Evolutionary conservation across 2,797 vertebrate species (phyloP).

Genomic region (Squalus acanthias): DNA sequence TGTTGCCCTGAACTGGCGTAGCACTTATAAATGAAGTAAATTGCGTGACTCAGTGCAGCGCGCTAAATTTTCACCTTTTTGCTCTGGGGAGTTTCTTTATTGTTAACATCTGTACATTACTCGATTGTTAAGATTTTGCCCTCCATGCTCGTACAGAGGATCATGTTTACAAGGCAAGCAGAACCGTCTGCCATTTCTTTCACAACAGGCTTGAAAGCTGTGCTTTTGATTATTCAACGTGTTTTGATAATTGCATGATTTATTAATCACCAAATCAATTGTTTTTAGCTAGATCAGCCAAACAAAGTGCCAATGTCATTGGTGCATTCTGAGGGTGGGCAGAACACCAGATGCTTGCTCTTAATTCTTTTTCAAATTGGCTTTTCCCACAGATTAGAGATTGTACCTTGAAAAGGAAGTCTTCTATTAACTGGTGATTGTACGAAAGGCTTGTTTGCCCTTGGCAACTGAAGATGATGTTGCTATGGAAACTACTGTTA

Average conservation of each 20-base stretch:
- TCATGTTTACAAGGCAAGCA: constrained; percentile 9
- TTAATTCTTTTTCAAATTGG: constrained; percentile 35
- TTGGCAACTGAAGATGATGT: constrained; percentile 79
- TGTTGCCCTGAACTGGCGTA: not conserved
- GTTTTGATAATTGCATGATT: constrained; percentile 12
- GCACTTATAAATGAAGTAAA: not conserved
- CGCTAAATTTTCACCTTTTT: not conserved
- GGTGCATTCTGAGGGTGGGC: constrained; percentile 11
- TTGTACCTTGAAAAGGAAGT: constrained; percentile 56
- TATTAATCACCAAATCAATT: constrained; percentile 33
- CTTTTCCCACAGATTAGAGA: constrained; percentile 56
- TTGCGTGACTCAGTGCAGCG: not conserved
- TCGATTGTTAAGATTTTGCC: constrained; percentile 15
- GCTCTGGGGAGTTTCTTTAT: not conserved
- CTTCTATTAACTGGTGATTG: constrained; percentile 62
- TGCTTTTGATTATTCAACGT: constrained; percentile 18
- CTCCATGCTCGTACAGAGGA: not conserved
- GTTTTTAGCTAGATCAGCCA: not conserved
- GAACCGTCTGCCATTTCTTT: not conserved
- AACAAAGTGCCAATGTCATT: constrained; percentile 1
- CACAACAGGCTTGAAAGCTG: not conserved
- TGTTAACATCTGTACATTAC: constrained; percentile 10
- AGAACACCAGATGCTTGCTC: not conserved
- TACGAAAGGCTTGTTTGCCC: constrained; percentile 65
- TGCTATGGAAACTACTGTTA: constrained; percentile 86